A percentile compares a stretch with the other conserved stretches of the same genome.
phyloP scores from a whole-genome alignment of 2,113 vertebrate genomes.

The Ovis canadensis region DNA sequence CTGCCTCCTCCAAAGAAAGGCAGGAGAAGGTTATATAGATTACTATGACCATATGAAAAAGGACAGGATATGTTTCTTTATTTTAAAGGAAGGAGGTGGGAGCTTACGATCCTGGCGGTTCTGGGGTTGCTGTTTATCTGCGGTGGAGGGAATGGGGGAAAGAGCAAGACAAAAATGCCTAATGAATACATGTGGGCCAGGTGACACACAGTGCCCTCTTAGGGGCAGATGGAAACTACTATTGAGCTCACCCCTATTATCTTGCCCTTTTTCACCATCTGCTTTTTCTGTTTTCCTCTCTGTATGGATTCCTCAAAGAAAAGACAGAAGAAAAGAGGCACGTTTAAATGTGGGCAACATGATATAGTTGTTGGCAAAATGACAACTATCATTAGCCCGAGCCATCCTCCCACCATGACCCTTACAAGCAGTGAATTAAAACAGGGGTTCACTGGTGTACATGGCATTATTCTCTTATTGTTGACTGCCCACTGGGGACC shows the following conservation, averaged over 20 bases:
- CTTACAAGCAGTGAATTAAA: background rate
- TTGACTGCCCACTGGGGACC: background rate
- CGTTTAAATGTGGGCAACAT: background rate
- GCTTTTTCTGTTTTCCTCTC: background rate
- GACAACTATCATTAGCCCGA: background rate
- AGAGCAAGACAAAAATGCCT: background rate
- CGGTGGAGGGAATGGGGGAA: background rate
- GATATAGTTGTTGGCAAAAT: background rate
- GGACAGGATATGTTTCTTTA: background rate
- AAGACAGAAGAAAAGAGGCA: background rate
- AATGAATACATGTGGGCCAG: background rate
- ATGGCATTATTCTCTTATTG: background rate
- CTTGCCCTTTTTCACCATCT: background rate
- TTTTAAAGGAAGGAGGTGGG: background rate
- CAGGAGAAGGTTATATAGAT: background rate
- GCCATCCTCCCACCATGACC: accelerated
- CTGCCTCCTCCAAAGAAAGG: background rate
- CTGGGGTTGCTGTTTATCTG: background rate
- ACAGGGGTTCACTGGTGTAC: background rate
- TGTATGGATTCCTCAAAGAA: background rate
- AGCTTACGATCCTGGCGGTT: background rate
- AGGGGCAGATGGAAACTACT: background rate
- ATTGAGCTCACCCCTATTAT: background rate
- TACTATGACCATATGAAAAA: background rate
- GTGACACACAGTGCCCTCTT: background rate